Conservation (phyloP, 1,140 invertebrate species). For the Euura lappo region DNA sequence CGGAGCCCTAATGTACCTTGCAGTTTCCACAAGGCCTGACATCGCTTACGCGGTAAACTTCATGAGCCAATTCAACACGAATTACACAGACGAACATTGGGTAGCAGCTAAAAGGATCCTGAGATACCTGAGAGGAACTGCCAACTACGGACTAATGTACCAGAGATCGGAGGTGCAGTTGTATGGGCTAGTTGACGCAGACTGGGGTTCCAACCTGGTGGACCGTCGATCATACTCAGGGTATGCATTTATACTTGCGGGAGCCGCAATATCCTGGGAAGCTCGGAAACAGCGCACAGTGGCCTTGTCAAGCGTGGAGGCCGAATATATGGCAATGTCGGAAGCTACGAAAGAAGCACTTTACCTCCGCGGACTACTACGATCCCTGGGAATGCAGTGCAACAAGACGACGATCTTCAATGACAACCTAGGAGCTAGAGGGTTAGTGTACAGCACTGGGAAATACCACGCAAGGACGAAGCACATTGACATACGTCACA, state of each 20-base stretch:
- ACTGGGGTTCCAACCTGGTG: constrained; percentile 26
- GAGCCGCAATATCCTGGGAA: constrained; percentile 21
- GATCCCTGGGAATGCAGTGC: constrained; percentile 13
- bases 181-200: constrained; percentile 26
- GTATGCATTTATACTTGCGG: constrained; percentile 20
- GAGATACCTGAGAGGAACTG: constrained; percentile 36
- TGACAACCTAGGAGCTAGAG: constrained; percentile 49
- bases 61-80: constrained; percentile 31
- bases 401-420: constrained; percentile 26
- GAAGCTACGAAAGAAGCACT: constrained; percentile 42
- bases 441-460: constrained; percentile 38
- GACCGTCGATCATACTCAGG: constrained; percentile 34
- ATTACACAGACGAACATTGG: constrained; percentile 31
- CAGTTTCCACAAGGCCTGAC: constrained; percentile 45
- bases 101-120: constrained; percentile 36
- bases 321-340: constrained; percentile 50
- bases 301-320: constrained; percentile 35
- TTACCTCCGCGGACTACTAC: constrained; percentile 38
- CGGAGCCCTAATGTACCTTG: constrained; percentile 46
- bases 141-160: constrained; percentile 8
- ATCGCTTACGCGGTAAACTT: constrained; percentile 39
- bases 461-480: constrained; percentile 15
- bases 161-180: constrained; percentile 11
- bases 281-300: constrained; percentile 23
- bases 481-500: constrained; percentile 34